Percentiles rank a stretch among this genome's conserved stretches.
These are phyloP conservation scores for Arrhamphus sclerolepis DNA, from an alignment of 2,797 vertebrate genomes.

Conservation along the genomic window DNA sequence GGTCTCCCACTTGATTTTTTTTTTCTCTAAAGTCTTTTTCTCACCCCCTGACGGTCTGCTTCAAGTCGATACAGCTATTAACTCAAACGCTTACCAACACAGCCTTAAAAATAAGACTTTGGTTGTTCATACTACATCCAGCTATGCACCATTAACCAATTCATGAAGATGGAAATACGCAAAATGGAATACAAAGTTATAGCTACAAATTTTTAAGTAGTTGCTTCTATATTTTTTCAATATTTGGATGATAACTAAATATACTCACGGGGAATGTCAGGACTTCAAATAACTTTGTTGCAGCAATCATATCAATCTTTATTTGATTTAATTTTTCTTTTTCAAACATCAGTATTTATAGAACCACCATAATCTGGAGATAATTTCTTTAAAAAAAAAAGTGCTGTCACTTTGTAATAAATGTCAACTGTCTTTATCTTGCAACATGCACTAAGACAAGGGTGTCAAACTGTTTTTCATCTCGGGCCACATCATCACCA, in stretches of 20 bases:
- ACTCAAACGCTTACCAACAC: slow-evolving; percentile 44
- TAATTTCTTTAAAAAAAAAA: too few relatives aligned
- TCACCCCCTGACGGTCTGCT: slow-evolving; percentile 30
- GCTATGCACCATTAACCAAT: slow-evolving; percentile 37
- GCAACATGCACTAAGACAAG: too few relatives aligned
- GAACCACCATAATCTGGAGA: too few relatives aligned
- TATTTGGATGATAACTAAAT: background rate
- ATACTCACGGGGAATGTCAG: too few relatives aligned
- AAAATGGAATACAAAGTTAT: slow-evolving; percentile 14
- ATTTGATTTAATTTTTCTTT: too few relatives aligned
- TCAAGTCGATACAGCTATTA: slow-evolving; percentile 66
- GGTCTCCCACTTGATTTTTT: slow-evolving; percentile 54
- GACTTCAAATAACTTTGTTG: too few relatives aligned
- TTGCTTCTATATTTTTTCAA: slow-evolving; percentile 4
- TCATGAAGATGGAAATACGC: slow-evolving; percentile 2
- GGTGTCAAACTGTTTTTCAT: too few relatives aligned
- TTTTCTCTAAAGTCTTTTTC: slow-evolving; percentile 59
- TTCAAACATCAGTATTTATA: too few relatives aligned
- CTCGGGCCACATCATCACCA: too few relatives aligned
- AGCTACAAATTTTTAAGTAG: slow-evolving; percentile 9
- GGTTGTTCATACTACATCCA: slow-evolving; percentile 59
- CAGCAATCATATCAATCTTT: too few relatives aligned
- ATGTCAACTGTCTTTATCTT: too few relatives aligned
- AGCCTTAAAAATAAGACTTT: slow-evolving; percentile 50
- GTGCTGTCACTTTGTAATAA: too few relatives aligned